Evolutionary conservation across 2,888 invertebrate species (phyloP).

Genomic region (Arge pagana): DNA sequence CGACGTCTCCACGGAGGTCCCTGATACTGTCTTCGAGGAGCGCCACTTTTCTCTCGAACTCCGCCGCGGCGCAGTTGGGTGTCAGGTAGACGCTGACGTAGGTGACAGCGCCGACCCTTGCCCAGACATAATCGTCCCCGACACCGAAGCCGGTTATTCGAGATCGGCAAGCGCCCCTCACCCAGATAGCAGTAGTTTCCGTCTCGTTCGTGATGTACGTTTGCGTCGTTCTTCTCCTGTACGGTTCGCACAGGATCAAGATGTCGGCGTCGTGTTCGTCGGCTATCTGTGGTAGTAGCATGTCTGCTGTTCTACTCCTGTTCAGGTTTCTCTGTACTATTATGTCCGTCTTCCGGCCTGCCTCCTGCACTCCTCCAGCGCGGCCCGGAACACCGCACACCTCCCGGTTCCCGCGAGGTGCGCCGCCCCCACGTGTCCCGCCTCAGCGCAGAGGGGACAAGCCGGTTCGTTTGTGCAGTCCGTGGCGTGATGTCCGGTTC

Average conservation of each 20-base stretch:
- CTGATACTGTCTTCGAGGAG: slow-evolving; percentile 2
- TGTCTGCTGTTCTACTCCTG: slow-evolving; percentile 22
- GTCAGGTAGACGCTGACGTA: slow-evolving; percentile 23
- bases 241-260: slow-evolving; percentile 32
- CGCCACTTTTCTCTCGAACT: slow-evolving; percentile 10
- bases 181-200: slow-evolving; percentile 27
- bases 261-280: slow-evolving; percentile 20
- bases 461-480: slow-evolving; percentile 9
- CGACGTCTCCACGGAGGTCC: background rate
- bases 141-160: slow-evolving; percentile 7
- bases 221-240: slow-evolving; percentile 10
- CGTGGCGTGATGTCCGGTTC: slow-evolving; percentile 13
- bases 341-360: background rate
- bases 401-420: background rate
- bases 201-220: slow-evolving; percentile 24
- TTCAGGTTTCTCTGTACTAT: slow-evolving; percentile 30
- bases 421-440: background rate
- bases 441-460: slow-evolving; percentile 24
- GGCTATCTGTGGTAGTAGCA: slow-evolving; percentile 20
- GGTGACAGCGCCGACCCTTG: slow-evolving; percentile 9
- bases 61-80: slow-evolving; percentile 20
- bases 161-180: background rate
- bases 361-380: slow-evolving; percentile 8
- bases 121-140: slow-evolving; percentile 23
- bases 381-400: slow-evolving; percentile 7